Base-by-base conservation (phyloP, 2,113 vertebrate genomes). In the Nematolebias whitei region DNA sequence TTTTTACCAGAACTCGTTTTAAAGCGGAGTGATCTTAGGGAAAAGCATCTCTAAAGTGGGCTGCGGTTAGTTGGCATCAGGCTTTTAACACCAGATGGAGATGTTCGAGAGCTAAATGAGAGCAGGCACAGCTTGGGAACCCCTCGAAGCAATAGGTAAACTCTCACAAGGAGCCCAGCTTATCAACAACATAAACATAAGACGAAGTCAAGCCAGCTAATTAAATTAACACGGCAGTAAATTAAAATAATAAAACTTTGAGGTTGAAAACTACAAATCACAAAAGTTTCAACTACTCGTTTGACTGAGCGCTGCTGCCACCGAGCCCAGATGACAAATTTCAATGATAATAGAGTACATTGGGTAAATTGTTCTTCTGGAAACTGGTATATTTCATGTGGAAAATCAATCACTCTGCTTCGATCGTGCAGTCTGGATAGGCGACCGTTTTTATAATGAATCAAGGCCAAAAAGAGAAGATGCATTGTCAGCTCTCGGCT, bases 51-150 rank as follows among this genome's bases (percentile, higher is more conserved):
- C 39, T 12, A 63, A 51, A 19, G 18, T 2, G 4, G 62, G 24
- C 14, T 10, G 26, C 58, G 29, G 19, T n/a, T 63, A 54, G 45
- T 48, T 56, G 58, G 26, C 20, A 24, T 63, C 50, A 59, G 43
- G 24, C 18, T 11, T 1, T 56, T 40, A 4, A 9, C 6, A 12
- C 38, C 69, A 61, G 63, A 80, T 65, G 82, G 82, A 72, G 61
- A 18, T 12, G 38, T 52, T 63, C 52, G 35, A 51, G 60, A 63
- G 26, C 41, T 72, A 59, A 72, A 69, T 52, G 62, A 57, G 24
- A 55, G 32, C 18, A 1, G 19, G 54, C 1, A 9, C 14, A 39
- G 57, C 23, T 51, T 62, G 41, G 58, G 56, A 68, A 23, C 55
- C 47, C 29, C 41, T 70, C 19, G 45, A 47, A 44, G 19, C 19